A percentile compares a stretch with the other conserved stretches of the same genome.
These are phyloP conservation scores for Noctua fimbriata DNA, from an alignment of 2,888 invertebrate genomes.

Conservation along the genomic window DNA sequence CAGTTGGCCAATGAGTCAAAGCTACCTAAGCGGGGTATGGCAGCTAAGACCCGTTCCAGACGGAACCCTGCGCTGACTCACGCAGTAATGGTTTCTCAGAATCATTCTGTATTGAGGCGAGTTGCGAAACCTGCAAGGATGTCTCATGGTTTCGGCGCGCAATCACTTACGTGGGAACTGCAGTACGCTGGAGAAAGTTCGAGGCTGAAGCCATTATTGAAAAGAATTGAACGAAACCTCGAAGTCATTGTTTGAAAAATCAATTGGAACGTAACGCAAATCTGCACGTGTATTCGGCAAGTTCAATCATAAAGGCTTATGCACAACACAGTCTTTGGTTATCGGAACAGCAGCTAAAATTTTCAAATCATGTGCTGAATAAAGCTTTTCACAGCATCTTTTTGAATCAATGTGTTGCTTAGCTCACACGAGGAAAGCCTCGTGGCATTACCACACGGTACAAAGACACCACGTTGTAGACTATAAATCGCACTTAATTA, in stretches of 20 bases:
- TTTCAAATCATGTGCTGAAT: background rate
- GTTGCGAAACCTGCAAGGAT: conserved; percentile 82
- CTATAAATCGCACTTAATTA: conserved; percentile 40
- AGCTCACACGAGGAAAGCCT: background rate
- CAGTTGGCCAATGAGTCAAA: conserved; percentile 66
- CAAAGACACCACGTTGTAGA: conserved; percentile 11
- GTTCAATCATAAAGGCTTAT: background rate
- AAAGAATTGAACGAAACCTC: conserved; percentile 40
- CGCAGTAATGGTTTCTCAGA: conserved; percentile 81
- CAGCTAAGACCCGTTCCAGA: conserved; percentile 81
- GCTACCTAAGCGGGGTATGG: conserved; percentile 65
- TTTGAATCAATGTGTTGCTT: background rate
- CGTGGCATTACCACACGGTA: conserved; percentile 18
- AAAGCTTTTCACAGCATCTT: background rate
- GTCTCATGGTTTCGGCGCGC: conserved; percentile 72
- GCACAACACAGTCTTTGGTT: background rate
- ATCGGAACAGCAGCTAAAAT: background rate
- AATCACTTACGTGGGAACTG: conserved; percentile 70
- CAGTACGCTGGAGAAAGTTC: conserved; percentile 69
- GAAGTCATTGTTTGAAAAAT: conserved; percentile 34
- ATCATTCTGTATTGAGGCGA: conserved; percentile 75
- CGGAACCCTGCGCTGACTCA: conserved; percentile 78
- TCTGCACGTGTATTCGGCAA: background rate
- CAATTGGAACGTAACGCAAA: conserved; percentile 22
- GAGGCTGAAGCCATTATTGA: conserved; percentile 48